A percentile compares a stretch with the other conserved stretches of the same genome.
phyloP scores from a whole-genome alignment of 2,797 vertebrate genomes.

The Esox masquinongy region DNA sequence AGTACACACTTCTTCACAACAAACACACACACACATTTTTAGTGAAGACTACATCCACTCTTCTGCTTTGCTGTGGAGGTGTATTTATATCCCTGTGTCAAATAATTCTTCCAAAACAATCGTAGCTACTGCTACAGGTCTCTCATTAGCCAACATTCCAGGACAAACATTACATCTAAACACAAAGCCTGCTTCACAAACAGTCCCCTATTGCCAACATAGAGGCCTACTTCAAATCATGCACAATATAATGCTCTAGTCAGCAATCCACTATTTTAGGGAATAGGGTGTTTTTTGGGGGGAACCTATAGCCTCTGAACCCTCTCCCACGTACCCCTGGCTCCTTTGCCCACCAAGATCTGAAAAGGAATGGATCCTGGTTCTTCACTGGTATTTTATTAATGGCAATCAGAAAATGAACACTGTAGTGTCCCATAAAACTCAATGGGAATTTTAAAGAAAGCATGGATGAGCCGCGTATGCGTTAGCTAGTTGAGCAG shows the following conservation, averaged over 20 bases:
- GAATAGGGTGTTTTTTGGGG: neutral
- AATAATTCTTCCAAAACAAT: slow-evolving; percentile 3
- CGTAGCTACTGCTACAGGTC: neutral
- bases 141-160: neutral
- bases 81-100: slow-evolving; percentile 41
- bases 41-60: slow-evolving; percentile 8
- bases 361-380: slow-evolving; percentile 69
- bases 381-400: slow-evolving; percentile 72
- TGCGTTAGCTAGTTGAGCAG: slow-evolving; percentile 69
- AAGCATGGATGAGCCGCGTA: slow-evolving; percentile 34
- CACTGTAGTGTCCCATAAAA: slow-evolving; percentile 65
- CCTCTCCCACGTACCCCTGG: neutral
- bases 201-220: neutral
- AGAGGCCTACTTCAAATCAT: neutral
- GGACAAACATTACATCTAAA: neutral
- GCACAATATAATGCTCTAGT: neutral
- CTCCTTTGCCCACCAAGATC: slow-evolving; percentile 63
- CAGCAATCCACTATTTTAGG: neutral
- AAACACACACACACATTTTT: neutral
- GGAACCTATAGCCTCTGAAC: slow-evolving; percentile 41
- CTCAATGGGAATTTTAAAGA: slow-evolving; percentile 23
- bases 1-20: slow-evolving; percentile 54
- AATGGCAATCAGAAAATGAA: slow-evolving; percentile 74
- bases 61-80: slow-evolving; percentile 35
- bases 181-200: neutral